phyloP scores from a whole-genome alignment of 53 echinoderm and acorn worm genomes.

The Zoroaster sp. region DNA sequence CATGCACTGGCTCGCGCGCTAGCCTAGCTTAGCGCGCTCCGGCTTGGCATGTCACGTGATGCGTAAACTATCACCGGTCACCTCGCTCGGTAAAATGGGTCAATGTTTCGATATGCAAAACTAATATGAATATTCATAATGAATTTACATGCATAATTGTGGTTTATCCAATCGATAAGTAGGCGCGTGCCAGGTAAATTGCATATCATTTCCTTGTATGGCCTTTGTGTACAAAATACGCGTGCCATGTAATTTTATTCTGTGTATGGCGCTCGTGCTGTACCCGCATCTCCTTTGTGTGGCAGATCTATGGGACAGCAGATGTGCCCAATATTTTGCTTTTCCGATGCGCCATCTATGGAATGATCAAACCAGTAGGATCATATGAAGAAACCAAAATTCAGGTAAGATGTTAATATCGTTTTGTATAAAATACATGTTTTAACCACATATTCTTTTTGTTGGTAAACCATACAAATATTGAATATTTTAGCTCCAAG shows the following conservation, averaged over 20 bases:
- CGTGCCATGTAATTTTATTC: background rate
- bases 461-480: too few species aligned
- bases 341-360: too few species aligned
- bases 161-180: background rate
- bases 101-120: slow-evolving; percentile 33
- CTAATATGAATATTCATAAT: slow-evolving; percentile 16
- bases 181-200: background rate
- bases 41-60: too few species aligned
- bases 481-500: too few species aligned
- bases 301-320: background rate
- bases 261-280: background rate
- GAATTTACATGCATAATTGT: background rate
- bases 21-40: too few species aligned
- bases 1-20: slow-evolving; percentile 12
- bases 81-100: slow-evolving; percentile 25
- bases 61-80: slow-evolving; percentile 10
- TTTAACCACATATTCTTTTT: too few species aligned
- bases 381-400: too few species aligned
- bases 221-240: background rate
- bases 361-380: too few species aligned
- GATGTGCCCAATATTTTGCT: background rate
- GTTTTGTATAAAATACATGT: too few species aligned
- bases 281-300: background rate
- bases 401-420: too few species aligned
- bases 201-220: slow-evolving; percentile 33